Evolutionary conservation across 2,113 vertebrate genomes (phyloP).

Genomic region (Pachycephala philippinensis): DNA sequence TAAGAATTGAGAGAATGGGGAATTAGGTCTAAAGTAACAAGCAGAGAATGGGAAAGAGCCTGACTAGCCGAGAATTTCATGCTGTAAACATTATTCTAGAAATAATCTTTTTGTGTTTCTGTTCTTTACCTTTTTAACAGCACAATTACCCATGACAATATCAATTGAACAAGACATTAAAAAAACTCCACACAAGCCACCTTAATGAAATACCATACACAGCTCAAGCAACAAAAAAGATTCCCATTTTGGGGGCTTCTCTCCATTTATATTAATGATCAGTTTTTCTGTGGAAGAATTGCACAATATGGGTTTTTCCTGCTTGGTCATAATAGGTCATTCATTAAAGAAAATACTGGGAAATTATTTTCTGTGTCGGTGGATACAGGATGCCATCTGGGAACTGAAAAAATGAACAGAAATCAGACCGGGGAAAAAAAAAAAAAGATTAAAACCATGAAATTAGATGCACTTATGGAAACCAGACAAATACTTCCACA

Average conservation of each 20-base stretch:
- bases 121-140: constrained; percentile 15
- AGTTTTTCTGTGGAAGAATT: constrained; percentile 5
- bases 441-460: neutral
- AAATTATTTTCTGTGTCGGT: constrained; percentile 52
- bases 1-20: neutral
- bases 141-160: neutral
- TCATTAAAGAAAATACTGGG: constrained; percentile 49
- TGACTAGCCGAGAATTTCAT: neutral
- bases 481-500: neutral
- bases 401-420: constrained; percentile 46
- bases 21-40: neutral
- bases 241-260: neutral
- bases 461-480: constrained; percentile 4
- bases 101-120: neutral
- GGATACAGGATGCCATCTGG: constrained; percentile 54
- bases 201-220: neutral
- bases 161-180: neutral
- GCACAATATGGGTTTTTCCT: constrained; percentile 21
- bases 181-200: neutral
- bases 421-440: neutral
- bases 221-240: neutral
- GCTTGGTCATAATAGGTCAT: constrained; percentile 29
- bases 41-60: neutral
- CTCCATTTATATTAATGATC: constrained; percentile 37
- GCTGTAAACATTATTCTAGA: neutral